Evolutionary conservation across 1,140 invertebrate genomes (phyloP), one percentile per base, ranked within the genome.

Genomic region (Papilio polytes): DNA sequence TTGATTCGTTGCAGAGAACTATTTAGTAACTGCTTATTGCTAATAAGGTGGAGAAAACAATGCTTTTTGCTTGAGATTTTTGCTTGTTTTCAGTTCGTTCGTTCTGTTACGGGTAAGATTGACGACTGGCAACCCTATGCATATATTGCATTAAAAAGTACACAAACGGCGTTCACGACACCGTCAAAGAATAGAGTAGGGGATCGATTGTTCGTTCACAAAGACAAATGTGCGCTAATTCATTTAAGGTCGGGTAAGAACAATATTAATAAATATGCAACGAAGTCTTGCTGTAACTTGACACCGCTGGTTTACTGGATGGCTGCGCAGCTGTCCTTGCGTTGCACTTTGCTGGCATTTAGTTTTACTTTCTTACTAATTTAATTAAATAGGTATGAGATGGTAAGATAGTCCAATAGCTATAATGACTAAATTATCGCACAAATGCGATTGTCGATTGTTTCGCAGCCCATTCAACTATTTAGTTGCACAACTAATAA

Each of bases 171-270:
- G 20, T 63, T 26, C 1, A 15, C 13, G 13, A 63, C 56, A 12
- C 56, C n/a, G 1, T 36, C 31, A 6, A 31, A 66, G 13, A 66
- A 66, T 66, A 31, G 59, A 59, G 20, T 22, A 48, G 31, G 22
- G 59, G 63, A 66, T 66, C 12, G 63, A 66, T 66, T 66, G 63
- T 66, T 66, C 31, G n/a, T 63, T 26, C 26, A 63, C 56, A 66
- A 66, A 66, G 63, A 66, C 63, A 63, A 26, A 26, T 26, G 63
- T 22, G 63, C 12, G 13, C 26, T 70, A 31, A 70, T 70, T 70
- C 22, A 66, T 26, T 15, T 66, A 26, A 66, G 26, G 63, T 63
- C 59, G 59, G 2, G 3, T 63, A 26, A 26, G 22, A 12, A 66
- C 63, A 66, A 66, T 66, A 66, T 22, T 7, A 22, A 20, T 26